These are phyloP conservation scores for Halichoeres trimaculatus DNA, from an alignment of 2,113 vertebrate genomes.

Conservation along the genomic window DNA sequence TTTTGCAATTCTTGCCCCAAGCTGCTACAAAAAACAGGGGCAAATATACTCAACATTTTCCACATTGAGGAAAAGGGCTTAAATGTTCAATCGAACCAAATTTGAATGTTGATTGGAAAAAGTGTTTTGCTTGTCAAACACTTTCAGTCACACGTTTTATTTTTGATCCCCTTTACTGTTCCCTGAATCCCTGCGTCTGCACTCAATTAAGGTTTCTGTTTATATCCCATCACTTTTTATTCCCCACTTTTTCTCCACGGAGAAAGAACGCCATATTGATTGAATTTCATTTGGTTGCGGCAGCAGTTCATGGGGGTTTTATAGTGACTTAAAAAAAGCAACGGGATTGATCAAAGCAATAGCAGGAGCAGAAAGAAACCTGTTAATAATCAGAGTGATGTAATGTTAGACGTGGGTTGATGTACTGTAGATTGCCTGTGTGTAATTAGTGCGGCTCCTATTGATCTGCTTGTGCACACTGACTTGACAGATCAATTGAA, in stretches of 20 bases:
- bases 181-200: slow-evolving; percentile 31
- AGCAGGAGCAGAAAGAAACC: slow-evolving; percentile 20
- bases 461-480: slow-evolving; percentile 50
- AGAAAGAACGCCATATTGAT: slow-evolving; percentile 49
- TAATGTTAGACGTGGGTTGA: slow-evolving; percentile 18
- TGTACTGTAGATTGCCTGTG: slow-evolving; percentile 47
- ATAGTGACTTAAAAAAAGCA: slow-evolving; percentile 39
- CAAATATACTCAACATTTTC: slow-evolving; percentile 1
- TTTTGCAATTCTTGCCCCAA: slow-evolving; percentile 10
- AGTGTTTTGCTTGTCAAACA: neutral
- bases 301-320: slow-evolving; percentile 41
- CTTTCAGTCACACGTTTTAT: slow-evolving; percentile 37
- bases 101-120: slow-evolving; percentile 21
- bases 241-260: slow-evolving; percentile 33
- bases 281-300: slow-evolving; percentile 54
- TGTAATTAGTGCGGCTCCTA: slow-evolving; percentile 51
- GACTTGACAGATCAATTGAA: slow-evolving; percentile 64
- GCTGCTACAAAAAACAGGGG: slow-evolving; percentile 20
- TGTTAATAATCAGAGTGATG: slow-evolving; percentile 44
- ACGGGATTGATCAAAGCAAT: slow-evolving; percentile 63
- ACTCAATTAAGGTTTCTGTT: slow-evolving; percentile 55
- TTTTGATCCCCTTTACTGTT: slow-evolving; percentile 56
- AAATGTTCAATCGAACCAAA: slow-evolving; percentile 34
- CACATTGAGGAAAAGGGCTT: slow-evolving; percentile 23
- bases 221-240: slow-evolving; percentile 58